Evolutionary conservation across 2,888 invertebrate genomes (phyloP), one percentile per base, ranked within the genome.

Genomic region (Argyresthia albistria): DNA sequence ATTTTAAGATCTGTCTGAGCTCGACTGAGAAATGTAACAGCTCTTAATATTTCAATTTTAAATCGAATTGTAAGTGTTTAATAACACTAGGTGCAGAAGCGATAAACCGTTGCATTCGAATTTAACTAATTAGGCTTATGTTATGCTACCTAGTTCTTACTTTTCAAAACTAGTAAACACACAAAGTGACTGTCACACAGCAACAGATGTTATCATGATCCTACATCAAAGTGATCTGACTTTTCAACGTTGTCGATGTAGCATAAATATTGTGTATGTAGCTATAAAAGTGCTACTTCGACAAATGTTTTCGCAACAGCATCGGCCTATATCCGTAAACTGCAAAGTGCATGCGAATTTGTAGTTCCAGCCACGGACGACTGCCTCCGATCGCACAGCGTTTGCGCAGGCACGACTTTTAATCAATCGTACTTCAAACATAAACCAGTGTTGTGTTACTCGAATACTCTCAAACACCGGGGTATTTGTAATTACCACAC

Each of bases 401-500:
- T 25, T 25, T 25, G 25, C 2, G 25, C 25, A 25, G 25, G 2
- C 25, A 25, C 25, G 25, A 25, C 25, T 25, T 46, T 46, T n/a
- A 35, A 46, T 46, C 25, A 46, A 46, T 25, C 25, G 35, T 46
- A 8, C 35, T 35, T 12, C 25, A 10, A 6, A 6, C n/a, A 46
- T 35, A 46, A 46, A 46, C 25, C n/a, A 25, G 12, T 48, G 36
- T 46, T 35, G 25, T 35, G 35, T 35, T 11, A 46, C 46, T 46
- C 11, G 10, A 25, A 46, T 46, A 12, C 10, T 46, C 25, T 46
- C 25, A 46, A 46, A 35, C 12, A 11, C 10, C 9, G 12, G 35
- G 37, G 37, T 48, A 48, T 48, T 48, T 48, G 15, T 48, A 48
- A 48, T 48, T 46, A 46, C 46, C 11, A 35, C 46, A 46, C 48